These are phyloP conservation scores for Neogobius melanostomus DNA, from an alignment of 2,113 vertebrate genomes.

Conservation along the genomic window DNA sequence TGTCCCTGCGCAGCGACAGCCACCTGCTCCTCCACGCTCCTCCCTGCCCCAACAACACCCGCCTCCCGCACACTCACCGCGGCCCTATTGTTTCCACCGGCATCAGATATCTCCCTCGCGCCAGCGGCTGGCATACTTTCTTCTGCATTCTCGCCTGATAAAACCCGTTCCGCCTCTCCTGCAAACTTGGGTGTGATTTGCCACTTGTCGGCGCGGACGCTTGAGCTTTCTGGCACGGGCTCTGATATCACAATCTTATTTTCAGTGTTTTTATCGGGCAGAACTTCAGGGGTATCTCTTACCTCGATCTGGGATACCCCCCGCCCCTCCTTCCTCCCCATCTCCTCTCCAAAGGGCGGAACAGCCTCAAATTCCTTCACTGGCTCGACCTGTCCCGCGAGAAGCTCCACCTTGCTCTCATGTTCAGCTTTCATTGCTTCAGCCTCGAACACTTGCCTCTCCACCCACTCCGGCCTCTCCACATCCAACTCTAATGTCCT, in stretches of 20 bases:
- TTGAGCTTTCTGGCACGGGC: not conserved
- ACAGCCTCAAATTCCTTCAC: slow-evolving; percentile 64
- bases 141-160: not conserved
- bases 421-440: slow-evolving; percentile 13
- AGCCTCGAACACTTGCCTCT: slow-evolving; percentile 1
- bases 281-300: slow-evolving; percentile 16
- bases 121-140: not conserved
- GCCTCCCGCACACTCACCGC: slow-evolving; percentile 40
- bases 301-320: slow-evolving; percentile 34
- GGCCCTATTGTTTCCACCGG: slow-evolving; percentile 36
- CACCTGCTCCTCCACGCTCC: slow-evolving; percentile 19
- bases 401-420: slow-evolving; percentile 46
- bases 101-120: slow-evolving; percentile 15
- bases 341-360: slow-evolving; percentile 45
- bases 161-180: slow-evolving; percentile 13
- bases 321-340: slow-evolving; percentile 32
- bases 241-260: not conserved
- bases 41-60: slow-evolving; percentile 25
- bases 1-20: slow-evolving; percentile 22
- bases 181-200: not conserved
- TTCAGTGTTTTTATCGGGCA: not conserved
- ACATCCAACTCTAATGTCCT: not conserved
- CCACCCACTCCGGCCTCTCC: not conserved
- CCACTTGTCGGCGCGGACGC: not conserved
- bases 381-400: slow-evolving; percentile 67